Evolutionary conservation across 1,140 invertebrate species (phyloP), one percentile per base, ranked within the genome.

Genomic region (Formica exsecta): DNA sequence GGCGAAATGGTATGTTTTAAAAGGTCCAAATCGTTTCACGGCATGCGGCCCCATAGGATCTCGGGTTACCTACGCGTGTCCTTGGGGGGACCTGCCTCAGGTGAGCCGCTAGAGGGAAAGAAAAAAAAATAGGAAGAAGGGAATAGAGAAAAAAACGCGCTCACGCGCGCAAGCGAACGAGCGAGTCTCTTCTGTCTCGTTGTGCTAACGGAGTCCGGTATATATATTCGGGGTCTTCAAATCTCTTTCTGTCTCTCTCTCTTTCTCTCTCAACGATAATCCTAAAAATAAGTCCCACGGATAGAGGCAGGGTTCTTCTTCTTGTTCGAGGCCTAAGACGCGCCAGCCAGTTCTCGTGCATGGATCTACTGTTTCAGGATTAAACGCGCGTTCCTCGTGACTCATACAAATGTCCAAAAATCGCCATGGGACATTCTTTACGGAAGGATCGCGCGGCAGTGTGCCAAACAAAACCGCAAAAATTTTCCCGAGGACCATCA

Each of bases 21-120:
- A 93, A 94, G 92, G 93, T 89, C 92, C 86, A 87, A 93, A 92
- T 92, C 87, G 93, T 92, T 93, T 93, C 93, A 89, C 92, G 91
- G 91, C 89, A 92, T 93, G 92, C 89, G 90, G 92, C 87, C 89
- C 81, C 88, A 62, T 86, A 73, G 91, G 91, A 83, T 92, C 93
- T 95, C 93, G 88, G 86, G 92, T 94, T 95, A 94, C 94, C 91
- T 88, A 77, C 79, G 90, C 91, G 92, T 93, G 94, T 94, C 94
- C 94, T 95, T 95, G 93, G 87, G 87, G 88, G 89, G 83, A 86
- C 77, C 86, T 65, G 87, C 88, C 90, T 87, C 90, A 81, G 88
- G 83, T 89, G 85, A 88, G 71, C 71, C 86, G 80, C 83, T 44
- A 11, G 48, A 81, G 68, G 41, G 75, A 86, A 88, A 86, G 76